Conservation (phyloP, 2,113 vertebrate species). For the Megaceryle maxima region DNA sequence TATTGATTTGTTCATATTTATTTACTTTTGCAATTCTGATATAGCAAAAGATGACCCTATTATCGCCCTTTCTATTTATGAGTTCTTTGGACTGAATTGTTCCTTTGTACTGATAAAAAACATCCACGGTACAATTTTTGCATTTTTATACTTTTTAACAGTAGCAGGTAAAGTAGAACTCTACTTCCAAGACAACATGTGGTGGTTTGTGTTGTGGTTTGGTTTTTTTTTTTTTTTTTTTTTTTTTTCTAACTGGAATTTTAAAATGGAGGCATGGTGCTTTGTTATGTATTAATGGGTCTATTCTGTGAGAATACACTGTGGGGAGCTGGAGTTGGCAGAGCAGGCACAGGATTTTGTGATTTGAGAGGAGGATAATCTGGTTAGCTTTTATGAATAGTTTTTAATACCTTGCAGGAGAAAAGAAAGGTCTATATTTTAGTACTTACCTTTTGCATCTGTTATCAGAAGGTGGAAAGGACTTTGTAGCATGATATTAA, state of each 20-base stretch:
- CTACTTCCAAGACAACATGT: background rate
- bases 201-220: background rate
- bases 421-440: background rate
- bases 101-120: background rate
- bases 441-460: background rate
- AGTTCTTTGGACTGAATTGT: background rate
- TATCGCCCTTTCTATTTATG: background rate
- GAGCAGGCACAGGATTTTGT: background rate
- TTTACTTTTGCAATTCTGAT: background rate
- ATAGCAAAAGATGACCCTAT: background rate
- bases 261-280: background rate
- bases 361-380: background rate
- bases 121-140: background rate
- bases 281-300: background rate
- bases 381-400: background rate
- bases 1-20: background rate
- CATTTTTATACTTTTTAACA: background rate
- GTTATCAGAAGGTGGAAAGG: background rate
- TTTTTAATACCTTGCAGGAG: background rate
- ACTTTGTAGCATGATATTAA: background rate
- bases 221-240: background rate
- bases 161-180: background rate
- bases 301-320: background rate
- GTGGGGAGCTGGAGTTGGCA: background rate
- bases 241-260: background rate